Evolutionary conservation across 2,888 invertebrate species (phyloP).

Genomic region (Pegoplata infirma): DNA sequence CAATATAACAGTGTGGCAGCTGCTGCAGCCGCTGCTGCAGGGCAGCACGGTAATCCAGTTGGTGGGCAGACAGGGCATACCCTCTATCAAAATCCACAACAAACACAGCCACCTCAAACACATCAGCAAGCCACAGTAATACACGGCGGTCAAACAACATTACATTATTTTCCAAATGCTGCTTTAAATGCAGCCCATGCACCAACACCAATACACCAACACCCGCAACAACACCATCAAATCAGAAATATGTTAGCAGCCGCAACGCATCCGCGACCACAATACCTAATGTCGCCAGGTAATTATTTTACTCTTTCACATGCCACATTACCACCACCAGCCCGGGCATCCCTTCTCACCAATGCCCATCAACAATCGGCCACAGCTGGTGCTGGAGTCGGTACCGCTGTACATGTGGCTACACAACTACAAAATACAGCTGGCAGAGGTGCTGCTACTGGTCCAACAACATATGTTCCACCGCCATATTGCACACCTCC

Average conservation of each 20-base stretch:
- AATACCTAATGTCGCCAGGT: slow-evolving; percentile 35
- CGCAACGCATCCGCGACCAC: slow-evolving; percentile 45
- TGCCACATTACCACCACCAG: slow-evolving; percentile 61
- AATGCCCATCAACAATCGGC: slow-evolving; percentile 64
- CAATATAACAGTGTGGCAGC: slow-evolving; percentile 50
- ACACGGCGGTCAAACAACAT: slow-evolving; percentile 36
- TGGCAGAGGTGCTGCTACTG: slow-evolving; percentile 64
- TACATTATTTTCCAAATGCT: slow-evolving; percentile 53
- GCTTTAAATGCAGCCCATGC: slow-evolving; percentile 57
- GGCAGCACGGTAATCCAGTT: slow-evolving; percentile 40
- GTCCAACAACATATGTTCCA: slow-evolving; percentile 67
- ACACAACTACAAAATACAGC: slow-evolving; percentile 63
- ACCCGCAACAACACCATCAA: slow-evolving; percentile 63
- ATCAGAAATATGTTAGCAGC: slow-evolving; percentile 62
- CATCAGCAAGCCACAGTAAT: slow-evolving; percentile 63
- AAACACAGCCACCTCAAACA: slow-evolving; percentile 62
- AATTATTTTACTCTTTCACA: slow-evolving; percentile 50
- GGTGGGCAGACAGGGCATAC: slow-evolving; percentile 42
- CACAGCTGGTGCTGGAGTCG: slow-evolving; percentile 54
- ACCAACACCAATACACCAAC: slow-evolving; percentile 60
- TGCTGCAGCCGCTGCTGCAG: slow-evolving; percentile 45
- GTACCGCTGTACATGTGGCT: slow-evolving; percentile 49
- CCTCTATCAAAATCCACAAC: slow-evolving; percentile 62
- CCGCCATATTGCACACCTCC: slow-evolving; percentile 68
- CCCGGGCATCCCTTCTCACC: slow-evolving; percentile 67